Percentiles rank a stretch among this genome's conserved stretches.
Evolutionary conservation across 2,797 vertebrate genomes (phyloP).

Genomic region (Tiaroga cobitis): DNA sequence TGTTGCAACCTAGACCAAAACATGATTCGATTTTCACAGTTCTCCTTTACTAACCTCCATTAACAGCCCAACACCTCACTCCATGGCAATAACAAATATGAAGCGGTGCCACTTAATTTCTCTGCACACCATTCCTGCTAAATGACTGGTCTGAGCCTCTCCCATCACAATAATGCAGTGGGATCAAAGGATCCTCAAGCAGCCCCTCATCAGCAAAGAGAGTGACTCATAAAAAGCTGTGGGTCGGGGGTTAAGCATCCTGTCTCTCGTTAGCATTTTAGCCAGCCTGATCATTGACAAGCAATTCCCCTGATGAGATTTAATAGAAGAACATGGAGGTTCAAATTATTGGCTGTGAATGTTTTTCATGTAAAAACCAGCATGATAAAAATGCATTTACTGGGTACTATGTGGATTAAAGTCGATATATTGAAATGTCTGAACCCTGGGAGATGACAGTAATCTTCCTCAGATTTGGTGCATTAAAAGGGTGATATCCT

Average conservation of each 20-base stretch:
- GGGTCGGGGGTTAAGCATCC: constrained; percentile 52
- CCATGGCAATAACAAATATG: neutral
- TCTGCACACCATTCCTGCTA: constrained; percentile 27
- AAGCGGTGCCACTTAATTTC: neutral
- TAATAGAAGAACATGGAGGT: constrained; percentile 11
- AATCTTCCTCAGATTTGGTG: neutral
- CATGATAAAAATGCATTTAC: constrained; percentile 10
- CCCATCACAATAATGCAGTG: constrained; percentile 32
- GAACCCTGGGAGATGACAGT: neutral
- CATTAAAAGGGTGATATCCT: neutral
- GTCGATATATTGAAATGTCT: neutral
- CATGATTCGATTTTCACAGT: neutral
- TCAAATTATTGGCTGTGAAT: neutral
- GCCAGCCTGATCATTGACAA: constrained; percentile 40
- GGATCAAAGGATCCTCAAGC: constrained; percentile 39
- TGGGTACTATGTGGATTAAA: constrained; percentile 1
- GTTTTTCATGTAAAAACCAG: neutral
- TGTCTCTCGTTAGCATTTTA: constrained; percentile 47
- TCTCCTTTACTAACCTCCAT: neutral
- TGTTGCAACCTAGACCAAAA: neutral
- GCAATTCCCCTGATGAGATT: constrained; percentile 20
- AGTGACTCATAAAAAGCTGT: constrained; percentile 22
- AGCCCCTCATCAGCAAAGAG: constrained; percentile 16
- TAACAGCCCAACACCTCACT: neutral
- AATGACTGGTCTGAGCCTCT: constrained; percentile 36